Evolutionary conservation across 2,797 vertebrate genomes (phyloP), one percentile per base, ranked within the genome.

Genomic region (Cuniculus paca): DNA sequence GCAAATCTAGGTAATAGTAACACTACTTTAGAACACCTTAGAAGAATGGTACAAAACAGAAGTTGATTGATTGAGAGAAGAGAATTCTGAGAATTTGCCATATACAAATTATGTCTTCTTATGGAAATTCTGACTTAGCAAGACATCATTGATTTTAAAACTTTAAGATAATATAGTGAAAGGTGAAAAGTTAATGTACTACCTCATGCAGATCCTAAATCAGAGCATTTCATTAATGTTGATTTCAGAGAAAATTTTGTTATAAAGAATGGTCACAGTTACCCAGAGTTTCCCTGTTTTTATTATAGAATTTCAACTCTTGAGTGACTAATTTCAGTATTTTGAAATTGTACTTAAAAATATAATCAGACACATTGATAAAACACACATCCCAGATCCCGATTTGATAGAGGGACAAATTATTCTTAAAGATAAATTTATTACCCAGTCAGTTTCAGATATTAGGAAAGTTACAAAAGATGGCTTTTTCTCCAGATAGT

Each of bases 161-260:
- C n/a, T 65, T 17, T 86, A 83, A 77, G 26, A 74, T 26, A 72
- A 74, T 14, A 52, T 74, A 79, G 5, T 48, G 24, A 83, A 86
- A 96, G n/a, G 31, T 48, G 63, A 68, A 91, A 91, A 83, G 24
- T 4, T 11, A 58, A 19, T 13, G 2, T n/a, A 80, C 77, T 70
- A 78, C 13, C 63, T 83, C 34, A 77, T 56, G 34, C 17, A 88
- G 50, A 82, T 83, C 92, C 68, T 88, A 84, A 86, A 92, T 68
- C 42, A 88, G n/a, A 3, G 3, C 48, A 95, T 88, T 93, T 79
- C 91, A 42, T 91, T 93, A 95, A 91, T 79, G 80, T 28, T 65
- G 28, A 74, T 17, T 70, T 84, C 31, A 94, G 86, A 10, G 22
- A 14, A 36, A 93, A n/a, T 28, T 52, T 36, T 95, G 26, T 74